These are phyloP conservation scores for Neelides folsomi DNA, from an alignment of 2,888 invertebrate species.

Conservation along the genomic window DNA sequence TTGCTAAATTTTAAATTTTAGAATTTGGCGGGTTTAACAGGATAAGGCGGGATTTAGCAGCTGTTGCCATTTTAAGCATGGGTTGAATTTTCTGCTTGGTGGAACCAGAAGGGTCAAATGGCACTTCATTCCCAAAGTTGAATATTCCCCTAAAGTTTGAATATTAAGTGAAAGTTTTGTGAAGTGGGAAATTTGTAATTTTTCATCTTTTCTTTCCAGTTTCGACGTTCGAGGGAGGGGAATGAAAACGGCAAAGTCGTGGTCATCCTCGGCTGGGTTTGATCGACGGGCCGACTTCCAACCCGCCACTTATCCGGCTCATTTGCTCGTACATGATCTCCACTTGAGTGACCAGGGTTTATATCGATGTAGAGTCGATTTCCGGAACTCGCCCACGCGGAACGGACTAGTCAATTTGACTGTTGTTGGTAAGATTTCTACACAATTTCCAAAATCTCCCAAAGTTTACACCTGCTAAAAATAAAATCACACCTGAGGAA, in stretches of 20 bases:
- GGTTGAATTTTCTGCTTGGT: no score
- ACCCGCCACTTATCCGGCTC: conserved; percentile 46
- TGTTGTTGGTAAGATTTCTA: conserved; percentile 51
- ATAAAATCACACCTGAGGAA: no score
- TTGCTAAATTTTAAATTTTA: no score
- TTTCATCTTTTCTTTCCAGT: conserved; percentile 40
- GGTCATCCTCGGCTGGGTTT: conserved; percentile 47
- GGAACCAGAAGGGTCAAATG: no score
- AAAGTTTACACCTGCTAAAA: no score
- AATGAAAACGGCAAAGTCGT: conserved; percentile 45
- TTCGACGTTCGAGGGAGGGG: conserved; percentile 48
- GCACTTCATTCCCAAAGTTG: no score
- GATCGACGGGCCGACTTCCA: conserved; percentile 48
- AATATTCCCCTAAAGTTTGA: not conserved
- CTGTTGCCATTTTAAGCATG: no score
- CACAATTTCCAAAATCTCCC: no score
- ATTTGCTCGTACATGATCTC: conserved; percentile 46
- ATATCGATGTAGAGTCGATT: conserved; percentile 54
- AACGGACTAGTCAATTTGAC: conserved; percentile 61
- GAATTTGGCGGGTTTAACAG: no score
- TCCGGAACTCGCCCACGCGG: conserved; percentile 57
- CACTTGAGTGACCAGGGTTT: conserved; percentile 50
- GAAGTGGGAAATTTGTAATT: conserved; percentile 7
- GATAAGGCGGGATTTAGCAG: no score
- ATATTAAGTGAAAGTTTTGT: not conserved